Conservation (phyloP, 2,797 vertebrate genomes). For the Epinephelus awoara region DNA sequence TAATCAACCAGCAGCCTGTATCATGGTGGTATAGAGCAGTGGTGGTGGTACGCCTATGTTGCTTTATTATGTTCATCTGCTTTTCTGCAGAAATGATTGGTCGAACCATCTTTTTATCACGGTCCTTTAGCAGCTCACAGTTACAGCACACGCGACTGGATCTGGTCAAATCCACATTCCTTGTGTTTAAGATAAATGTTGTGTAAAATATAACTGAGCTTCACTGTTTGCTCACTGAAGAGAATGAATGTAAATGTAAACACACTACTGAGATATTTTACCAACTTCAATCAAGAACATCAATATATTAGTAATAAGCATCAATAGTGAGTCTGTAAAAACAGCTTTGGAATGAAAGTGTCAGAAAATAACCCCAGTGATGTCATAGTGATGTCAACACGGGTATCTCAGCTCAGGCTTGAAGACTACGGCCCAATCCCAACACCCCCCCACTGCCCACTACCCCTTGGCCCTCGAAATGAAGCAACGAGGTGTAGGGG, state of each 20-base stretch:
- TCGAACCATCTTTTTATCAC: background rate
- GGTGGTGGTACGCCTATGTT: background rate
- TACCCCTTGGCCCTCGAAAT: too few species aligned
- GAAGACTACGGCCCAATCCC: background rate
- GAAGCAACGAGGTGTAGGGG: too few species aligned
- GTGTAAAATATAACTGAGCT: too few species aligned
- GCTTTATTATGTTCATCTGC: background rate
- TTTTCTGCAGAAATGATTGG: background rate
- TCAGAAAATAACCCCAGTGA: background rate
- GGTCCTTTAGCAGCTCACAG: background rate
- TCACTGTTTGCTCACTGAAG: background rate
- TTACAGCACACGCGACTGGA: background rate
- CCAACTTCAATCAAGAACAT: background rate
- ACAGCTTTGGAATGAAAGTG: background rate
- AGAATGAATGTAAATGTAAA: background rate
- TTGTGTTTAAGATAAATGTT: background rate
- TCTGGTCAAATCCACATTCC: background rate
- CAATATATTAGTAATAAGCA: background rate
- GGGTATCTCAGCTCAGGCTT: background rate
- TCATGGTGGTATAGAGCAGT: too few species aligned
- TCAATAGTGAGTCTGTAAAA: background rate
- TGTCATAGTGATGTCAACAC: background rate
- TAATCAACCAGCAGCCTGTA: background rate
- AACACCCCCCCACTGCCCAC: too few species aligned
- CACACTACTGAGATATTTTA: background rate